A percentile compares a stretch with the other conserved stretches of the same genome.
Evolutionary conservation across 2,888 invertebrate genomes (phyloP).

Genomic region (Meiosimyza platycephala): DNA sequence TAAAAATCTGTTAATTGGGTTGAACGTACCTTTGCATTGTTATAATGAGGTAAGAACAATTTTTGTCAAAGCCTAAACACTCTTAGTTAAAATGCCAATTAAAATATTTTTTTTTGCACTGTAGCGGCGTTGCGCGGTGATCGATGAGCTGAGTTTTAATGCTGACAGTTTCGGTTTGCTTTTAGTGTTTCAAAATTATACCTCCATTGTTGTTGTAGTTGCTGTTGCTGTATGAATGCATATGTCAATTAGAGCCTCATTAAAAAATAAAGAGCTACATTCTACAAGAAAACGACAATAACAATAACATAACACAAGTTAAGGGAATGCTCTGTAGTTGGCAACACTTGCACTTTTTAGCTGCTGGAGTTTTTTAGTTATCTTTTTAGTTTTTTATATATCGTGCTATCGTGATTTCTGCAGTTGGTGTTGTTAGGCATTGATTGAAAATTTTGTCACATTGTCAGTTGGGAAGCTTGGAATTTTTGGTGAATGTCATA

Average conservation of each 20-base stretch:
- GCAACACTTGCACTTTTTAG: constrained; percentile 61
- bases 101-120: constrained; percentile 55
- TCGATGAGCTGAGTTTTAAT: constrained; percentile 50
- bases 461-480: constrained; percentile 64
- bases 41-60: constrained; percentile 53
- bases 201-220: constrained; percentile 26
- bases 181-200: constrained; percentile 9
- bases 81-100: constrained; percentile 67
- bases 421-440: constrained; percentile 50
- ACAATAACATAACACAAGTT: constrained; percentile 18
- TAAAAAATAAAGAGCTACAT: constrained; percentile 53
- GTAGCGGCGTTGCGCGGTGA: constrained; percentile 42
- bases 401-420: constrained; percentile 44
- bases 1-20: constrained; percentile 62
- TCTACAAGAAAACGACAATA: constrained; percentile 41
- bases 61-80: constrained; percentile 66
- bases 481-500: constrained; percentile 55
- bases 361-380: constrained; percentile 24
- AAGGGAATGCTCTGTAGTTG: not conserved
- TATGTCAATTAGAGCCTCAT: constrained; percentile 66
- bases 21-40: constrained; percentile 57
- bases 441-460: constrained; percentile 66
- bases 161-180: constrained; percentile 42
- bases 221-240: constrained; percentile 57
- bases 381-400: no score